These are phyloP conservation scores for Peromyscus attwateri DNA, from an alignment of 2,797 vertebrate species.

Conservation along the genomic window DNA sequence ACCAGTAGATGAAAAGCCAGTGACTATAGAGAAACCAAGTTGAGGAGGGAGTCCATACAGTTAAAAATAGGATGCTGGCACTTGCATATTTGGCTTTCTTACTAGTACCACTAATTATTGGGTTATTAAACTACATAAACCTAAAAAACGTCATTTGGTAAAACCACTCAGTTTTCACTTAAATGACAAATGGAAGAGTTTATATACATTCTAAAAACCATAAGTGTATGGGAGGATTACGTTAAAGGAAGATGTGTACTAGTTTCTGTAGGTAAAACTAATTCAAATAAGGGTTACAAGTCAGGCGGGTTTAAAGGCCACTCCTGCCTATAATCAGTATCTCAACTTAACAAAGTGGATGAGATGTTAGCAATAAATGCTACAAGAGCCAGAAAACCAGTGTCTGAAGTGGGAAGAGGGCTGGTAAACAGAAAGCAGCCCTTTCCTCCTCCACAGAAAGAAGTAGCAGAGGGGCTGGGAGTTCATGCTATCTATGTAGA, in stretches of 20 bases:
- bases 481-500: background rate
- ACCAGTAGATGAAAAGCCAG: background rate
- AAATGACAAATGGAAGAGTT: constrained; percentile 67
- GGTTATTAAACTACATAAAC: constrained; percentile 65
- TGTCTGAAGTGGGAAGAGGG: background rate
- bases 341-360: background rate
- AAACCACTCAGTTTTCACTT: constrained; percentile 69
- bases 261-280: constrained; percentile 17
- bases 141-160: constrained; percentile 65
- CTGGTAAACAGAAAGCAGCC: background rate
- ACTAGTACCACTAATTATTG: constrained; percentile 63
- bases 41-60: background rate
- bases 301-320: background rate
- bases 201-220: background rate
- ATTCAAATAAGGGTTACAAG: constrained; percentile 19
- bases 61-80: constrained; percentile 45
- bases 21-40: constrained; percentile 14
- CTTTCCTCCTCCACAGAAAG: background rate
- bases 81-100: constrained; percentile 48
- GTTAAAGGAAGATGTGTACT: background rate
- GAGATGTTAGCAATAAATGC: background rate
- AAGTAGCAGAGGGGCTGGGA: background rate
- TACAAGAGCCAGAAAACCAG: background rate
- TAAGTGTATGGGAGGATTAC: background rate
- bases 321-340: background rate